phyloP scores from a whole-genome alignment of 2,888 invertebrate species.

The Noctua janthina region DNA sequence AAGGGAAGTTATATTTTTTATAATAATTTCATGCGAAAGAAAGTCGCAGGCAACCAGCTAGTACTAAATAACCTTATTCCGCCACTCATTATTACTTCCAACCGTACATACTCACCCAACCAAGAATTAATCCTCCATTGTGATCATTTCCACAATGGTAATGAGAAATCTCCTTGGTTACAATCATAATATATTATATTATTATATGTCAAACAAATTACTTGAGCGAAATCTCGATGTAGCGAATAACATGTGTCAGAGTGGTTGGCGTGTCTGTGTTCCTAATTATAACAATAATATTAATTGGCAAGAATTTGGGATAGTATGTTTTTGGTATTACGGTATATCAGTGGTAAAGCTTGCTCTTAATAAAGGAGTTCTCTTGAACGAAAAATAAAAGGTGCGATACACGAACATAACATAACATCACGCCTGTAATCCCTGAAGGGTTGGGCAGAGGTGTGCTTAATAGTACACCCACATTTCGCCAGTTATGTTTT shows the following conservation, averaged over 20 bases:
- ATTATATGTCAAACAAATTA: slow-evolving; percentile 26
- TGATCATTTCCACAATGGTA: neutral
- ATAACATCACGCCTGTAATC: no score
- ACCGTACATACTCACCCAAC: neutral
- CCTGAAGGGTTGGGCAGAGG: no score
- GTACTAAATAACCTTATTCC: neutral
- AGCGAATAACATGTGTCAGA: neutral
- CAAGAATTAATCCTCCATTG: slow-evolving; percentile 10
- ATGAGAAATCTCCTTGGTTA: slow-evolving; percentile 11
- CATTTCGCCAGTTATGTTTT: no score
- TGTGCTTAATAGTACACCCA: no score
- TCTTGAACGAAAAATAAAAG: neutral
- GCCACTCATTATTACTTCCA: neutral
- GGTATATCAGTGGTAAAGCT: neutral
- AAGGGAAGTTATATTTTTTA: no score
- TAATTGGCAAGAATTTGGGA: neutral
- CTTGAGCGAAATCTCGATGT: neutral
- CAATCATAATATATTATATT: slow-evolving; percentile 4
- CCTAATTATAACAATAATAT: slow-evolving; percentile 22
- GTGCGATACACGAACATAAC: neutral
- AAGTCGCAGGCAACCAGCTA: no score
- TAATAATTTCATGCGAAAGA: no score
- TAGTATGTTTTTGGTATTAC: neutral
- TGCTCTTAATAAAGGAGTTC: neutral
- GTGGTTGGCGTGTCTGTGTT: neutral